phyloP scores from a whole-genome alignment of 2,113 vertebrate genomes.

The Hypomesus transpacificus region DNA sequence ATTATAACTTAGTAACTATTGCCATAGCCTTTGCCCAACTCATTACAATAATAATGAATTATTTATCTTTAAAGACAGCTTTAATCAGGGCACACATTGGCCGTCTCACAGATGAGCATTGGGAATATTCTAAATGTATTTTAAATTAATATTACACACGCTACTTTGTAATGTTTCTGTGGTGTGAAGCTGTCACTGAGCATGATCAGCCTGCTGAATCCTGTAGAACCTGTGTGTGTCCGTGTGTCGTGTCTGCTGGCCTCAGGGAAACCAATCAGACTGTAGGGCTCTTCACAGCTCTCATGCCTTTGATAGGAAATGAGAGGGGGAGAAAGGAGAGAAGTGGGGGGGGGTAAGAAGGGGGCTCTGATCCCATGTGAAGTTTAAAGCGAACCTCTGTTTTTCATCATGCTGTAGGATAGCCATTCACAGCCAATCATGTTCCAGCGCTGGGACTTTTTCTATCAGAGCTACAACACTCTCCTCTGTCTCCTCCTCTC shows the following conservation, averaged over 20 bases:
- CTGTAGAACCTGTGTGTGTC: neutral
- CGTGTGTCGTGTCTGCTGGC: neutral
- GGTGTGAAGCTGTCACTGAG: too few species aligned
- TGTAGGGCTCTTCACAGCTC: neutral
- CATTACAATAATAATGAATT: too few species aligned
- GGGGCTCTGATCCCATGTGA: neutral
- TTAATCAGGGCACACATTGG: too few species aligned
- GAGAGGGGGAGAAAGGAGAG: constrained; percentile 22
- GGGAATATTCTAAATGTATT: too few species aligned
- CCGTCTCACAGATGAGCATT: too few species aligned
- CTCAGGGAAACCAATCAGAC: neutral
- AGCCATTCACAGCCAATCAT: neutral
- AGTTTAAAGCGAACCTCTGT: too few species aligned
- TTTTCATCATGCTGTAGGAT: constrained; percentile 30
- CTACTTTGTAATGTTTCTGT: too few species aligned
- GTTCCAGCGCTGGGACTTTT: too few species aligned
- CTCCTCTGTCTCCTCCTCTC: constrained; percentile 16
- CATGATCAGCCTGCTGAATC: too few species aligned
- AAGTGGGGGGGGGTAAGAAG: neutral
- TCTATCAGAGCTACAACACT: neutral
- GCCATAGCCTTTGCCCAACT: neutral
- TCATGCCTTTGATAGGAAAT: neutral
- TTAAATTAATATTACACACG: too few species aligned
- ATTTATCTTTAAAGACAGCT: too few species aligned
- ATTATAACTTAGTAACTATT: neutral